Conservation (phyloP, 2,797 vertebrate species). For the Pogonophryne albipinna region DNA sequence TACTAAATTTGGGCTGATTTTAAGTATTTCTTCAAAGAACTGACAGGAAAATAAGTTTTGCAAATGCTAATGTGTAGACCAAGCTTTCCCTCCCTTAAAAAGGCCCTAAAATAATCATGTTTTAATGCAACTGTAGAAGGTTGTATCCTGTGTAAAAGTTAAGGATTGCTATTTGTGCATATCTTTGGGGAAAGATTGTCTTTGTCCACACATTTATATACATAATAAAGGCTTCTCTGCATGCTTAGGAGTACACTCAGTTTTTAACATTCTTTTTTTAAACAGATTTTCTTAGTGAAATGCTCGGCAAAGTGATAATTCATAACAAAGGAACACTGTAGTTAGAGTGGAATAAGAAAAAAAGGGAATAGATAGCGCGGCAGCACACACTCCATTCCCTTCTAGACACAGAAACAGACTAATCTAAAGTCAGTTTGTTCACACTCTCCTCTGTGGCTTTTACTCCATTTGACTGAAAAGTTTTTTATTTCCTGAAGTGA, state of each 20-base stretch:
- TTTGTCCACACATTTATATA: constrained; percentile 32
- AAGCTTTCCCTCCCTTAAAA: constrained; percentile 31
- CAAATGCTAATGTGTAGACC: constrained; percentile 57
- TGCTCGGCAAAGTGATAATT: constrained; percentile 49
- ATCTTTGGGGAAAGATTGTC: constrained; percentile 24
- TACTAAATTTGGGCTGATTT: constrained; percentile 55
- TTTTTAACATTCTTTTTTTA: constrained; percentile 33
- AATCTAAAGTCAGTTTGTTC: constrained; percentile 69
- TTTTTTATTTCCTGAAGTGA: constrained; percentile 64
- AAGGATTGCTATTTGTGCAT: constrained; percentile 32
- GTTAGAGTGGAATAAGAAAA: constrained; percentile 31
- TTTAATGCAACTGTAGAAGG: constrained; percentile 19
- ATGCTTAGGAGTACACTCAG: constrained; percentile 25
- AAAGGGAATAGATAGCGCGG: constrained; percentile 43
- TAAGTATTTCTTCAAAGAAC: constrained; percentile 38
- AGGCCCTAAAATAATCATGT: constrained; percentile 32
- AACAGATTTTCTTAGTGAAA: constrained; percentile 33
- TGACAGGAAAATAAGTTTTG: constrained; percentile 58
- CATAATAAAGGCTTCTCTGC: constrained; percentile 24
- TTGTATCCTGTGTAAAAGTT: constrained; percentile 44
- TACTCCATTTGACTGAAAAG: constrained; percentile 70
- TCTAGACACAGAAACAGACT: constrained; percentile 50
- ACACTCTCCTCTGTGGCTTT: constrained; percentile 64
- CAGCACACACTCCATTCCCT: constrained; percentile 43
- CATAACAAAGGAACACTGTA: constrained; percentile 41